phyloP scores from a whole-genome alignment of 2,797 vertebrate genomes.

The Scolopax rusticola region DNA sequence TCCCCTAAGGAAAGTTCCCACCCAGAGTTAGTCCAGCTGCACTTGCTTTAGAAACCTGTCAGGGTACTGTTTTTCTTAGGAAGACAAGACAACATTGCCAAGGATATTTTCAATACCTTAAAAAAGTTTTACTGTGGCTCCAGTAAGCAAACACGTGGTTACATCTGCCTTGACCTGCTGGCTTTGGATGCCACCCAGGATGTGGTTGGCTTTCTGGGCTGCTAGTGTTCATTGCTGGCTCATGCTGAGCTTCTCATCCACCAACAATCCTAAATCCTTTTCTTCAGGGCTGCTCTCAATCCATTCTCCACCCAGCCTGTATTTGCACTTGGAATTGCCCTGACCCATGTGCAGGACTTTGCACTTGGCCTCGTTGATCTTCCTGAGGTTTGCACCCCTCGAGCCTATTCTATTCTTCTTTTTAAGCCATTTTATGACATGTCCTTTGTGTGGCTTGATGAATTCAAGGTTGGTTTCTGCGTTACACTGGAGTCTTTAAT shows the following conservation, averaged over 20 bases:
- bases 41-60: background rate
- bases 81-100: background rate
- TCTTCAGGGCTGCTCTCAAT: background rate
- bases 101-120: background rate
- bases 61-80: background rate
- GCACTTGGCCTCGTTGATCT: background rate
- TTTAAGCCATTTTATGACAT: background rate
- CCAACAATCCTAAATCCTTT: background rate
- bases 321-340: background rate
- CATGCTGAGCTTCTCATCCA: background rate
- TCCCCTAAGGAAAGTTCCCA: constrained; percentile 25
- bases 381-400: background rate
- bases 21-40: background rate
- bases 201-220: background rate
- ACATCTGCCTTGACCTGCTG: background rate
- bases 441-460: background rate
- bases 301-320: background rate
- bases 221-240: background rate
- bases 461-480: background rate
- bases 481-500: background rate
- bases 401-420: background rate
- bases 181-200: background rate
- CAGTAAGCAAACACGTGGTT: background rate
- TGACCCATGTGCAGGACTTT: background rate
- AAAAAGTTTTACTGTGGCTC: background rate